Percentiles rank a stretch among this genome's conserved stretches.
Conservation (phyloP, 2,113 vertebrate genomes). For the Rafetus swinhoei region DNA sequence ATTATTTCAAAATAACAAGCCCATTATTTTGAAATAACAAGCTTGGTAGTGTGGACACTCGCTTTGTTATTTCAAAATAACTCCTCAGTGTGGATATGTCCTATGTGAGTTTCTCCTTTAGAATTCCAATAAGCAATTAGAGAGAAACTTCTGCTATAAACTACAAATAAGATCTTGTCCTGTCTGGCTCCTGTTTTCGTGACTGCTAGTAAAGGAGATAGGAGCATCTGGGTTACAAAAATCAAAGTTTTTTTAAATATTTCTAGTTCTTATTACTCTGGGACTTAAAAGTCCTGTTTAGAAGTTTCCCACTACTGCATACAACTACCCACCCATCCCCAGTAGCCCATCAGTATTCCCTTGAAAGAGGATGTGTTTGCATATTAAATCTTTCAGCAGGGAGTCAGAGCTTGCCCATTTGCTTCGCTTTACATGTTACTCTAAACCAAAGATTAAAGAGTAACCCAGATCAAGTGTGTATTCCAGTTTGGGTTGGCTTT, state of each 20-base stretch:
- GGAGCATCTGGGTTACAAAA: neutral
- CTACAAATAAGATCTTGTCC: constrained; percentile 41
- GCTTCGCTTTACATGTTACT: neutral
- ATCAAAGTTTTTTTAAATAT: neutral
- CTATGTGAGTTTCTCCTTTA: constrained; percentile 32
- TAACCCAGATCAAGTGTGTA: constrained; percentile 2
- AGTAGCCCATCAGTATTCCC: neutral
- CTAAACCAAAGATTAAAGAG: constrained; percentile 38
- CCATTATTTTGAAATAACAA: no score
- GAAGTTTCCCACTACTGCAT: neutral
- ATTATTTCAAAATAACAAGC: no score
- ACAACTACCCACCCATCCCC: neutral
- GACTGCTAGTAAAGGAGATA: neutral
- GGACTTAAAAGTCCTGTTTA: neutral
- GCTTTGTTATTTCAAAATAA: no score
- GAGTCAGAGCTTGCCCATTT: neutral
- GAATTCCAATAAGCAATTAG: constrained; percentile 26
- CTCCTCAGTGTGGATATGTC: no score
- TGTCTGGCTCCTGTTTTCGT: neutral
- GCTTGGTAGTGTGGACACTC: no score
- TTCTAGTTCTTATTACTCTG: neutral
- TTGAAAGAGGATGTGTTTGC: neutral
- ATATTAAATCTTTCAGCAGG: neutral
- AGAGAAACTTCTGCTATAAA: constrained; percentile 29
- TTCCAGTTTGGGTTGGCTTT: neutral